Base-by-base conservation (phyloP, 1,140 invertebrate species). In the Calephelis virginiensis region DNA sequence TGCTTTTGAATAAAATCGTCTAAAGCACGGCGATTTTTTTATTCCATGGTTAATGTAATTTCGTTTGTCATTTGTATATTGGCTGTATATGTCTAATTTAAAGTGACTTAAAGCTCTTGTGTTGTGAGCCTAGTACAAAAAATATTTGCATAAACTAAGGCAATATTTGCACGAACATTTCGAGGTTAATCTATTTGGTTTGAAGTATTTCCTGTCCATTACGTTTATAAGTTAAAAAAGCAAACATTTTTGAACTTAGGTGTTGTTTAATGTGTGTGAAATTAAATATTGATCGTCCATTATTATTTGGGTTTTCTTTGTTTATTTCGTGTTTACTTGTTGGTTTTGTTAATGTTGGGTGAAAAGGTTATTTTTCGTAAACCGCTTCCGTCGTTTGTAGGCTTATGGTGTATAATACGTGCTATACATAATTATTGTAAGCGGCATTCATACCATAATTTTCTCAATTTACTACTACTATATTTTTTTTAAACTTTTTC, bases 181-280 rank as follows among this genome's bases (percentile, higher is more conserved):
- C 50, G 50, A 17, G 8, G 50, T 28, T 53, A 53, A 53, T 53
- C 50, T 28, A 53, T 53, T 53, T 53, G 50, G 50, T 53, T 53
- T 28, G 17, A 53, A 53, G 50, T 28, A 53, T 53, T 53, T 53
- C 50, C 50, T 17, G 50, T 53, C 50, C 50, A 28, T 53, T 28
- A 28, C 17, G 17, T 53, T 17, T 17, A 53, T 53, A 28, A 53
- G 28, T 53, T 53, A 53, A 53, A 28, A 53, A 53, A 8, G 50
- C 50, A 53, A 53, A 53, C 50, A 17, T 10, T 17, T 28, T 9
- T 53, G 10, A 14, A 53, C 50, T 14, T 14, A 14, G 13, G 49
- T 50, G 49, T 50, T 50, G 49, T 50, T 50, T 50, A 14, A 53
- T 53, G 50, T 14, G 50, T 53, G 50, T 53, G 50, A 53, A 28